Evolutionary conservation across 2,888 invertebrate genomes (phyloP), one percentile per base, ranked within the genome.

Genomic region (Heteromurus nitidus): DNA sequence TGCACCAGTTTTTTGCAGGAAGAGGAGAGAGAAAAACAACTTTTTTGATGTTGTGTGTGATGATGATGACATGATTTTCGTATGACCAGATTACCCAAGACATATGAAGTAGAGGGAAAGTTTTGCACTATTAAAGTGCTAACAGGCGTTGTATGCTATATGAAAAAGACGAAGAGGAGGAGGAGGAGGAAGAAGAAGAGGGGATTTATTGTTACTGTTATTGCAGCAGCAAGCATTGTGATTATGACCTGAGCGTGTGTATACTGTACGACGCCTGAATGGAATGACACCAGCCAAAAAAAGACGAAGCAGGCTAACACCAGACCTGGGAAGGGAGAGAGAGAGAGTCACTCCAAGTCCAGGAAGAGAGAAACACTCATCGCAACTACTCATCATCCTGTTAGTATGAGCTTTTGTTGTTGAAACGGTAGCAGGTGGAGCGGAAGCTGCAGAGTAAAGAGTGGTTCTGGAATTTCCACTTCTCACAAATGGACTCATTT

Each of bases 201-300:
- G 42, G 70, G 72, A 79, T 79, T 79, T 79, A 79, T 70, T 53
- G 79, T 79, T 60, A 69, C 58, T 69, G 55, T 67, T 80, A 80
- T 80, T 72, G 65, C 58, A 72, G 26, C 22, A 64, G 42, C n/a
- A 36, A 64, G 42, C 42, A 64, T 64, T 64, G 64, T 64, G 64
- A 64, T 64, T 36, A 64, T 64, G 36, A 55, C 55, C 55, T 55
- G n/a, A n/a, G n/a, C n/a, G n/a, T n/a, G 55, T 11, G 50, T 20
- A 55, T n/a, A n/a, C n/a, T n/a, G 55, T 55, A 55, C 20, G 55
- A 55, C 16, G 55, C 22, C 16, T 55, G 55, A 55, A 55, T 55
- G 55, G 55, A 55, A 55, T 55, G 55, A 55, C 55, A 47, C 47
- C n/a, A 16, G 47, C 11, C 11, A 16, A 47, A 47, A 47, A n/a